Evolutionary conservation across 2,888 invertebrate species (phyloP).

Genomic region (Lasiommata megera): DNA sequence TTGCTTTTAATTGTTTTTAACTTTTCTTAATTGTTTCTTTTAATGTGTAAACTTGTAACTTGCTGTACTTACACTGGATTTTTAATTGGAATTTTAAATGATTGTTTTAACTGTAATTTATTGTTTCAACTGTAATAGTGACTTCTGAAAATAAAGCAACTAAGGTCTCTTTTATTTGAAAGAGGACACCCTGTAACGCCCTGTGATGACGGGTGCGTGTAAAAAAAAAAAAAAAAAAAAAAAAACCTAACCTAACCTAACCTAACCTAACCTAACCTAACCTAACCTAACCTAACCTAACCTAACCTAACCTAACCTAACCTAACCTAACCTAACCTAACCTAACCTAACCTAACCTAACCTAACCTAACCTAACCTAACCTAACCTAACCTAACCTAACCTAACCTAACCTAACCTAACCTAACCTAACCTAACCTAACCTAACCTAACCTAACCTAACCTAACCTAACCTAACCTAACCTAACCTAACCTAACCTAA

Average conservation of each 20-base stretch:
- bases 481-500: slow-evolving; percentile 22
- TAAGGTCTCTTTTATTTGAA: no score
- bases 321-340: slow-evolving; percentile 36
- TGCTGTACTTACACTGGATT: no score
- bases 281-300: slow-evolving; percentile 34
- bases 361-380: slow-evolving; percentile 21
- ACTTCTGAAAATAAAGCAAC: no score
- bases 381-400: slow-evolving; percentile 24
- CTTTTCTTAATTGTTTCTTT: no score
- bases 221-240: no score
- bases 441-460: slow-evolving; percentile 12
- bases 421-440: slow-evolving; percentile 25
- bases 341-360: slow-evolving; percentile 28
- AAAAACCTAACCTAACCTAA: slow-evolving; percentile 28
- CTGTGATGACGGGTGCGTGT: no score
- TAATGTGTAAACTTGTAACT: no score
- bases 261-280: slow-evolving; percentile 29
- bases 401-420: slow-evolving; percentile 25
- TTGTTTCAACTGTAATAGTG: no score
- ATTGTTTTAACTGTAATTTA: no score
- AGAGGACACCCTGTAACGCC: no score
- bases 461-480: slow-evolving; percentile 25
- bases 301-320: slow-evolving; percentile 36
- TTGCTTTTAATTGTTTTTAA: no score
- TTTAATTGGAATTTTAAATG: no score